phyloP scores from a whole-genome alignment of 1,140 invertebrate species.

The Drosophila biarmipes region DNA sequence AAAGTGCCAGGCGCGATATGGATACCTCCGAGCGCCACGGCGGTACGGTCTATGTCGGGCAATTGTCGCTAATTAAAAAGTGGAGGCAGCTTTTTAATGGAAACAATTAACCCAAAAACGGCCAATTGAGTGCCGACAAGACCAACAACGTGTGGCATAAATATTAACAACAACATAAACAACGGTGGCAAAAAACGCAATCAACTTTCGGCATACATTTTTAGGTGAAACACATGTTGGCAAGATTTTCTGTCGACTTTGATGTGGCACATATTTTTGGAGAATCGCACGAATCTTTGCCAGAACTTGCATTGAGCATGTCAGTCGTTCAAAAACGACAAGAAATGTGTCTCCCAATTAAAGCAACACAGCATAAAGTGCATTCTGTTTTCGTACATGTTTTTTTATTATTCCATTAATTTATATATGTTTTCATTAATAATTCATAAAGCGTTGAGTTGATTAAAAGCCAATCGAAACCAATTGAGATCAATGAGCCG shows the following conservation, averaged over 20 bases:
- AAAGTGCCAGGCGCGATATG: constrained; percentile 41
- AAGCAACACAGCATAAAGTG: constrained; percentile 25
- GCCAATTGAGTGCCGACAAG: constrained; percentile 67
- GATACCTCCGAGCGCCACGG: constrained; percentile 18
- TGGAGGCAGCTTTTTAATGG: constrained; percentile 79
- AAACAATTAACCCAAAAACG: constrained; percentile 84
- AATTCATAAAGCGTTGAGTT: constrained; percentile 68
- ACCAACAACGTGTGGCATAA: constrained; percentile 50
- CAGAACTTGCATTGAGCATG: constrained; percentile 26
- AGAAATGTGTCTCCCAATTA: constrained; percentile 53
- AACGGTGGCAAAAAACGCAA: constrained; percentile 26
- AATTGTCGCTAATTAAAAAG: constrained; percentile 83
- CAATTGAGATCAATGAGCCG: constrained; percentile 68
- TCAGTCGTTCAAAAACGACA: constrained; percentile 13
- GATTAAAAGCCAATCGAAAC: constrained; percentile 75
- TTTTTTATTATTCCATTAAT: constrained; percentile 4
- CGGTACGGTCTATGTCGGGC: constrained; percentile 45
- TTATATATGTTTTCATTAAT: constrained; percentile 38
- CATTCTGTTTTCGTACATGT: constrained; percentile 1
- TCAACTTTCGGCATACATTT: constrained; percentile 56
- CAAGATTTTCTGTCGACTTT: constrained; percentile 58
- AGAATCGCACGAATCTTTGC: constrained; percentile 36
- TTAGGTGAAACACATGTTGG: constrained; percentile 68
- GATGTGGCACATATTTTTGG: constrained; percentile 46
- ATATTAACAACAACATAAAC: constrained; percentile 45